phyloP scores from a whole-genome alignment of 2,888 invertebrate genomes.

The Stenichneumon culpator region DNA sequence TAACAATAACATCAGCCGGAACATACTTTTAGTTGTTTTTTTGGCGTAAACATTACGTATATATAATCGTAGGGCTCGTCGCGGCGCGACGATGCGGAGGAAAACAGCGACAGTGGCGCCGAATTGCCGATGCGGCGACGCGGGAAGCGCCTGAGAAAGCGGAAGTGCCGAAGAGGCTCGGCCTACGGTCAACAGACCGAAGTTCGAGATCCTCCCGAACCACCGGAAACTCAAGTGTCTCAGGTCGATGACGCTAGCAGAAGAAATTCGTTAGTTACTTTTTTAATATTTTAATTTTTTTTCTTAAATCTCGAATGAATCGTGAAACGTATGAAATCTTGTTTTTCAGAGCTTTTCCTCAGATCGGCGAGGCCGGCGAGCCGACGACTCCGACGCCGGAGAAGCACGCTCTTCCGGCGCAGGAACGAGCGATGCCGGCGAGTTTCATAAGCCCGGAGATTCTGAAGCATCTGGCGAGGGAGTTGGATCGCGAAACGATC shows the following conservation, averaged over 20 bases:
- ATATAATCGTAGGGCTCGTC: constrained; percentile 55
- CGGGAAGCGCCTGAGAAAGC: constrained; percentile 80
- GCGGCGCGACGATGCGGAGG: constrained; percentile 67
- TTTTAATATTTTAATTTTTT: too few relatives aligned
- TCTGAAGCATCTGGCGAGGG: constrained; percentile 89
- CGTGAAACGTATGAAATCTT: not conserved
- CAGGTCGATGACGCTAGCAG: constrained; percentile 85
- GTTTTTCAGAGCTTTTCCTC: constrained; percentile 63
- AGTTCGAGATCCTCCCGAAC: constrained; percentile 87
- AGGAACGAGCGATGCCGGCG: constrained; percentile 67
- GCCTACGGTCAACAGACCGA: constrained; percentile 83
- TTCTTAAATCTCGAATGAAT: not conserved
- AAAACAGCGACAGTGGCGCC: constrained; percentile 71
- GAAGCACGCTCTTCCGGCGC: constrained; percentile 62
- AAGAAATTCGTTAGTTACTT: constrained; percentile 77
- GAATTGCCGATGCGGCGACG: constrained; percentile 76
- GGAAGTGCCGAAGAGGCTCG: constrained; percentile 81
- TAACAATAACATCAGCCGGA: not conserved
- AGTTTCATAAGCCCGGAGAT: constrained; percentile 88
- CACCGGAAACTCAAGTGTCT: constrained; percentile 87
- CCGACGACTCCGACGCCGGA: constrained; percentile 64
- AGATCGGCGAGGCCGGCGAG: constrained; percentile 57
- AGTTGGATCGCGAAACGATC: constrained; percentile 89
- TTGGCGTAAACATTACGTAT: not conserved
- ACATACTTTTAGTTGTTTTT: not conserved